These are phyloP conservation scores for Brachionus paranguensis DNA, from an alignment of 1,140 invertebrate genomes.

Conservation along the genomic window DNA sequence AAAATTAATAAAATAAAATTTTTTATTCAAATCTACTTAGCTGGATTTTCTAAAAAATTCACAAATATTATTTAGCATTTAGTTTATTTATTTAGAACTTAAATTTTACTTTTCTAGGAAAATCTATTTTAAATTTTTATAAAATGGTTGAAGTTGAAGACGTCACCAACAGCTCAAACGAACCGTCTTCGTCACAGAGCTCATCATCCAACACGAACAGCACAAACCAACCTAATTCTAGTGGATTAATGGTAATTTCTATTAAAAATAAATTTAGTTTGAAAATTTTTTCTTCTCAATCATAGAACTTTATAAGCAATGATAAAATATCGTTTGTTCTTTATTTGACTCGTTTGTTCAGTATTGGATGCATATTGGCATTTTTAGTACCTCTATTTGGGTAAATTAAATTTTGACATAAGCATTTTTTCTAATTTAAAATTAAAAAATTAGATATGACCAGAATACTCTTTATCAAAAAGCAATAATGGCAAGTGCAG, in stretches of 20 bases:
- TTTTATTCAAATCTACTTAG: neutral
- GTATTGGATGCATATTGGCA: slow-evolving; percentile 71
- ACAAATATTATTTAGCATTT: too few relatives aligned
- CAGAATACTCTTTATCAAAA: slow-evolving; percentile 66
- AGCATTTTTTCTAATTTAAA: neutral
- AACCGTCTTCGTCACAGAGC: neutral
- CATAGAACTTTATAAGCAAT: slow-evolving; percentile 62
- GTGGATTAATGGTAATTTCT: neutral
- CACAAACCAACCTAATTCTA: neutral
- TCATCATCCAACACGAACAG: neutral
- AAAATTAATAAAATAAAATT: neutral
- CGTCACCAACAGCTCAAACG: neutral
- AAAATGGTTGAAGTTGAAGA: slow-evolving; percentile 35
- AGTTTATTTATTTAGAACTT: neutral
- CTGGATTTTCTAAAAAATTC: too few relatives aligned
- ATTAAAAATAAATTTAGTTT: neutral
- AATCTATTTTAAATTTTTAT: neutral
- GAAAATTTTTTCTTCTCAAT: neutral
- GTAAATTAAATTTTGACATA: slow-evolving; percentile 57
- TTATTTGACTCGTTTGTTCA: slow-evolving; percentile 73
- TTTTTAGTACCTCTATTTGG: slow-evolving; percentile 82
- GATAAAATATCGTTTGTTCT: slow-evolving; percentile 78
- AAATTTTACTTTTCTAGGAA: neutral
- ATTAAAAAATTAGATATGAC: neutral
- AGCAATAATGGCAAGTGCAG: slow-evolving; percentile 79